Evolutionary conservation across 2,113 vertebrate species (phyloP), one percentile per base, ranked within the genome.

Genomic region (Psilopsiagon aurifrons): DNA sequence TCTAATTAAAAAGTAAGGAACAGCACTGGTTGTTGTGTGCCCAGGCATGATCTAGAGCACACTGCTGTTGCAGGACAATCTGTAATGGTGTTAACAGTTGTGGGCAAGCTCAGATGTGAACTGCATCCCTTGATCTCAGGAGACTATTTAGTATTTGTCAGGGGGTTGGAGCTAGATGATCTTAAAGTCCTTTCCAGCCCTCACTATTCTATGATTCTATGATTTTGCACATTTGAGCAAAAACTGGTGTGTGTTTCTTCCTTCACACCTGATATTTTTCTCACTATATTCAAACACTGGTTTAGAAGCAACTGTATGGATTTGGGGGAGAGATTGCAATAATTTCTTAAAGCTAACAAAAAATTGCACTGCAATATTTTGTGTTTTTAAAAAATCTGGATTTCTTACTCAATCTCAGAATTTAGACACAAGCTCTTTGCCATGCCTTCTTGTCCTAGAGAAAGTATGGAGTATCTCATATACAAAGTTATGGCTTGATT

Each of bases 1-100:
- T 81, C 15, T 43, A 5, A 43, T 52, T 47, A 12, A 76, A 62
- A 62, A 39, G 35, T 24, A 35, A 55, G 27, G 52, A 43, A 29
- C 33, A 20, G 1, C 3, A n/a, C 8, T 13, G 13, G 19, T 62
- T 3, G 10, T 57, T 0, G 3, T 9, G 11, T 75, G 47, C 49
- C 17, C 1, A 0, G 37, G 29, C 68, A 18, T 63, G 43, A 54
- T 49, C 37, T 1, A 2, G 46, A 47, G 63, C 37, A 15, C 0
- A 0, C 62, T 70, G 55, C 41, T 22, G 41, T 66, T 54, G 69
- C 52, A 35, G 70, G 29, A 41, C 46, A 10, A 7, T 59, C 64
- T 49, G 17, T 20, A 60, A 51, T 82, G 54, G 31, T 23, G 4
- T 27, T 47, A 35, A 68, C 28, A 52, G 37, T 51, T 25, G 15